These are phyloP conservation scores for Nematostella vectensis DNA, from an alignment of 92 coral and sea anemone species.

Conservation along the genomic window DNA sequence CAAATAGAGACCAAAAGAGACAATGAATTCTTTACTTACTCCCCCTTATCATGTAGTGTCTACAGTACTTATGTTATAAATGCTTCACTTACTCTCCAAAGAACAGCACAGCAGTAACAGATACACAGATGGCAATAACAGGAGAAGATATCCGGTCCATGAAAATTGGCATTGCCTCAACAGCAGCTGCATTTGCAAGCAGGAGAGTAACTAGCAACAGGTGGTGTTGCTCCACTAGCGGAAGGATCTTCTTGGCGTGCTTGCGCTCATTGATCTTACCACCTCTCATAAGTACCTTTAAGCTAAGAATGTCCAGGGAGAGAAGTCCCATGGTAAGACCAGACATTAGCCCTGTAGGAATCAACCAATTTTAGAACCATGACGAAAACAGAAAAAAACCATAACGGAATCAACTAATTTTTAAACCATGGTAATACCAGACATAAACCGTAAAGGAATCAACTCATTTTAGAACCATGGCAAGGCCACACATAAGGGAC, in stretches of 20 bases:
- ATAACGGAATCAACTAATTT: too few relatives aligned
- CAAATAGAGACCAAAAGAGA: too few relatives aligned
- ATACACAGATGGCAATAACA: slow-evolving; percentile 82
- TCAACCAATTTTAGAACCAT: background rate
- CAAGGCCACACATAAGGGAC: too few relatives aligned
- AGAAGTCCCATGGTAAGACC: slow-evolving; percentile 96
- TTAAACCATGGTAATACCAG: too few relatives aligned
- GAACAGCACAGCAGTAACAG: slow-evolving; percentile 93
- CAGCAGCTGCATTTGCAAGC: slow-evolving; percentile 93
- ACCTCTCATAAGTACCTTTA: slow-evolving; percentile 85
- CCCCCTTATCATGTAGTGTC: too few relatives aligned
- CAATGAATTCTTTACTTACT: too few relatives aligned
- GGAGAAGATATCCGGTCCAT: slow-evolving; percentile 91
- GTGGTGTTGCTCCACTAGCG: slow-evolving; percentile 82
- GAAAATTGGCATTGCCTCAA: slow-evolving; percentile 93
- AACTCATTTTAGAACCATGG: too few relatives aligned
- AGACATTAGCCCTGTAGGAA: slow-evolving; percentile 73
- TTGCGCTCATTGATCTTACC: slow-evolving; percentile 72
- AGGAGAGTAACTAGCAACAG: slow-evolving; percentile 78
- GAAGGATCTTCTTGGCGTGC: slow-evolving; percentile 80
- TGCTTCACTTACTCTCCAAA: slow-evolving; percentile 99
- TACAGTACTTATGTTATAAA: too few relatives aligned
- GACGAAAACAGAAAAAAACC: too few relatives aligned
- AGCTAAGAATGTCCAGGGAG: slow-evolving; percentile 87
- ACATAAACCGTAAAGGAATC: too few relatives aligned